Evolutionary conservation across 2,113 vertebrate genomes (phyloP), one percentile per base, ranked within the genome.

Genomic region (Otus sunia): DNA sequence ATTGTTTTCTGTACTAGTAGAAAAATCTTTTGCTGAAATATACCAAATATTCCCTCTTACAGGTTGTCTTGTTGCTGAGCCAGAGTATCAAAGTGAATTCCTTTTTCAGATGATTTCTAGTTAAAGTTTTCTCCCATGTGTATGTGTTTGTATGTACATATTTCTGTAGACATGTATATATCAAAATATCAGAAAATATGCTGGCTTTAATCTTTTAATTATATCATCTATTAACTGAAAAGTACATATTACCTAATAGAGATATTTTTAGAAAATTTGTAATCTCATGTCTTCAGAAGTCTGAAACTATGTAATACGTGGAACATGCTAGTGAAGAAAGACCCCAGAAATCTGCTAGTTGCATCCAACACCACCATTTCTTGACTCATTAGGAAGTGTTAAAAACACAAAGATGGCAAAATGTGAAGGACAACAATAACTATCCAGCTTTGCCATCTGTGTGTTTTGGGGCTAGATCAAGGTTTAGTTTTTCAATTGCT

Each of bases 351-450:
- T 93, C 30, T 79, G 21, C 39, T 83, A 27, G 32, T 32, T 90
- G 15, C 47, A 90, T 79, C 29, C 64, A 94, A 66, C 19, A 59
- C 21, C 21, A 67, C 2, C 7, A 56, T 23, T 88, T 96, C 49
- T 83, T 86, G 62, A 79, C 74, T 95, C 74, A 90, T 60, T 90
- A 73, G 41, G 59, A 72, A 29, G 5, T 74, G 75, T 76, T 88
- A 88, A 92, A 93, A 95, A 68, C 49, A 72, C 49, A 73, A 92
- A 60, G 32, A 45, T 90, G 81, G 41, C 82, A 94, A 93, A 96
- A 93, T 62, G 29, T 87, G 81, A 94, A 85, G 76, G 77, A 59
- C 69, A 87, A 30, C 60, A 94, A 72, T 90, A 91, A 58, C 66
- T 62, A 27, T 66, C 5, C 15, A 66, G 74, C 32, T 85, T 85